Base-by-base conservation (phyloP, 2,888 invertebrate genomes). In the Entomobrya proxima region DNA sequence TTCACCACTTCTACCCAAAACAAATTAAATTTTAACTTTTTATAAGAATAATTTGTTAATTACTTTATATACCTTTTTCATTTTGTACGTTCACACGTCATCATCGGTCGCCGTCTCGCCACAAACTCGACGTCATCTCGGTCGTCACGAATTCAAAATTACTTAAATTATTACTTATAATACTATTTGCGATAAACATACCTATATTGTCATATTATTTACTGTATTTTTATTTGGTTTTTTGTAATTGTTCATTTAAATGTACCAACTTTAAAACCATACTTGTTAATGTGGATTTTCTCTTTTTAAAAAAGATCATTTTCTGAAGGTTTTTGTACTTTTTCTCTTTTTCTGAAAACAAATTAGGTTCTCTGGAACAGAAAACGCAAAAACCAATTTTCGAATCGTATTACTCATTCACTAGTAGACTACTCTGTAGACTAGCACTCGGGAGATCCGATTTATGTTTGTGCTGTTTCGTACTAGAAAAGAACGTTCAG, bases 271-370 rank as follows among this genome's bases (percentile, higher is more conserved):
- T 32, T 44, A 52, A 72, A 76, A 87, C 76, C 85, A 83, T 85
- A 83, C 83, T 64, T 79, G 72, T 85, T 89, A 89, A 89, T 88
- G 84, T 89, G 88, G 87, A 88, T 86, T 89, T 89, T 88, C 88
- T 88, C 88, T 89, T 89, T 88, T 88, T 87, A 82, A 86, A 21
- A 88, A 89, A 88, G 89, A 89, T 89, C 86, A 89, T 89, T 87
- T 89, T 89, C 89, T 89, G 89, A 89, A 84, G 40, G 44, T 40
- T 79, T 79, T 55, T 74, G 18, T 50, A 47, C 64, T 69, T 72
- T 69, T 40, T 69, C 40, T 52, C 69, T 47, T 40, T 50, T 3
- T 75, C 58, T 44, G 44, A 35, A 52, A 58, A 52, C 11, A 21
- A 24, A 76, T 40, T 75, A 40, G 40, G 52, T 18, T 74, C 21